A percentile compares a stretch with the other conserved stretches of the same genome.
Evolutionary conservation across 1,140 invertebrate genomes (phyloP).

Genomic region (Rhynchophorus ferrugineus): DNA sequence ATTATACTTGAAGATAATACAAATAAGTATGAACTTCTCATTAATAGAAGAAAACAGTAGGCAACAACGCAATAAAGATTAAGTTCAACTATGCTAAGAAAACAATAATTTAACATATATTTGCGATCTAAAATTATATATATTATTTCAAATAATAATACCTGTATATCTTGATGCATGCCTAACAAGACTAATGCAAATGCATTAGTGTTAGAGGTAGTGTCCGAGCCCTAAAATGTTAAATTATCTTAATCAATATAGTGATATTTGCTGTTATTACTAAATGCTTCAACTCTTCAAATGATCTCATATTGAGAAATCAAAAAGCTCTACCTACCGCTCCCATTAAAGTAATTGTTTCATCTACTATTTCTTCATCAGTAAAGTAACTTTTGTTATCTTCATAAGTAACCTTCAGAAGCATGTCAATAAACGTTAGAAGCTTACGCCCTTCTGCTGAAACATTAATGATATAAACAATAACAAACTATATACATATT

Average conservation of each 20-base stretch:
- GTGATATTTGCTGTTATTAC: too few species aligned
- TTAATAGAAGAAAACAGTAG: too few species aligned
- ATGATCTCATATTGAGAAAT: neutral
- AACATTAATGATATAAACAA: too few species aligned
- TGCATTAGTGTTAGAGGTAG: constrained; percentile 23
- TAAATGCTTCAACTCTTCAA: too few species aligned
- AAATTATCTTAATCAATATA: constrained; percentile 1
- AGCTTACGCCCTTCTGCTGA: too few species aligned
- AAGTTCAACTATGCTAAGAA: too few species aligned
- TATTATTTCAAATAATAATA: constrained; percentile 11
- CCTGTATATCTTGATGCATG: constrained; percentile 33
- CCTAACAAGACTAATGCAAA: constrained; percentile 29
- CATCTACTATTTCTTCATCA: constrained; percentile 28
- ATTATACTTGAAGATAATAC: too few species aligned
- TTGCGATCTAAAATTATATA: too few species aligned
- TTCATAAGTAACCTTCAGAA: constrained; percentile 19
- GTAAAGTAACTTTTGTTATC: constrained; percentile 15
- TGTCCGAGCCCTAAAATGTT: constrained; percentile 26
- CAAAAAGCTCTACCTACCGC: constrained; percentile 20
- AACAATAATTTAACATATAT: too few species aligned
- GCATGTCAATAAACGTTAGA: constrained; percentile 26
- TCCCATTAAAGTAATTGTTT: constrained; percentile 29
- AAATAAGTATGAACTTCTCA: too few species aligned
- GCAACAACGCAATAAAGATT: too few species aligned
- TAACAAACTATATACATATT: too few species aligned